Evolutionary conservation across 2,797 vertebrate genomes (phyloP).

Genomic region (Mormyrops boulengeri): DNA sequence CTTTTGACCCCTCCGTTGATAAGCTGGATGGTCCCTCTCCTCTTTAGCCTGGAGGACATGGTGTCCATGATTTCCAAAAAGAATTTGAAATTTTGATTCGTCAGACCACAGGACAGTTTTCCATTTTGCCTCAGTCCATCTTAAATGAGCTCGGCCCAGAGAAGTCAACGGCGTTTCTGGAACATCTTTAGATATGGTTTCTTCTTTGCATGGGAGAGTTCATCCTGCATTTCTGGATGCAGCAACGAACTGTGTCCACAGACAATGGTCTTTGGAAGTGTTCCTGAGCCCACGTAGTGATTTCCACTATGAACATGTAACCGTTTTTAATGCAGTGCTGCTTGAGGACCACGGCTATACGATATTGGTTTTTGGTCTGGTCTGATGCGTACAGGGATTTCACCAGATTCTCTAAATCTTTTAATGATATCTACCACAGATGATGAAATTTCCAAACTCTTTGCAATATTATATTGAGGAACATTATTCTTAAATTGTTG

Average conservation of each 20-base stretch:
- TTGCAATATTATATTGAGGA: background rate
- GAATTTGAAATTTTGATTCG: no score
- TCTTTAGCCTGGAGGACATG: background rate
- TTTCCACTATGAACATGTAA: background rate
- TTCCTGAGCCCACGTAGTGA: background rate
- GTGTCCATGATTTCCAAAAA: no score
- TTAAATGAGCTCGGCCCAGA: background rate
- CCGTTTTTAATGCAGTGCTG: background rate
- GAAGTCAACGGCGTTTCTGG: conserved; percentile 23
- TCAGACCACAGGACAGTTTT: no score
- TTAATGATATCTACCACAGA: background rate
- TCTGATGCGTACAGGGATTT: background rate
- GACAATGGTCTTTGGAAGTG: background rate
- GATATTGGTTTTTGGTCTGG: background rate
- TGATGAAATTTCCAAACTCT: background rate
- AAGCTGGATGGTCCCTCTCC: background rate
- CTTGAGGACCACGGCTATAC: background rate
- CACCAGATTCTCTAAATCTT: background rate
- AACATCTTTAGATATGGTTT: background rate
- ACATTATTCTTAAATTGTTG: background rate
- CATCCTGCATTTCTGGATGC: background rate
- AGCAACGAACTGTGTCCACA: background rate
- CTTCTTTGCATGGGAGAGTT: background rate
- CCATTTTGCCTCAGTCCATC: background rate
- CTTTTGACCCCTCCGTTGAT: background rate